These are phyloP conservation scores for Thecophora atra DNA, from an alignment of 2,888 invertebrate genomes.

Conservation along the genomic window DNA sequence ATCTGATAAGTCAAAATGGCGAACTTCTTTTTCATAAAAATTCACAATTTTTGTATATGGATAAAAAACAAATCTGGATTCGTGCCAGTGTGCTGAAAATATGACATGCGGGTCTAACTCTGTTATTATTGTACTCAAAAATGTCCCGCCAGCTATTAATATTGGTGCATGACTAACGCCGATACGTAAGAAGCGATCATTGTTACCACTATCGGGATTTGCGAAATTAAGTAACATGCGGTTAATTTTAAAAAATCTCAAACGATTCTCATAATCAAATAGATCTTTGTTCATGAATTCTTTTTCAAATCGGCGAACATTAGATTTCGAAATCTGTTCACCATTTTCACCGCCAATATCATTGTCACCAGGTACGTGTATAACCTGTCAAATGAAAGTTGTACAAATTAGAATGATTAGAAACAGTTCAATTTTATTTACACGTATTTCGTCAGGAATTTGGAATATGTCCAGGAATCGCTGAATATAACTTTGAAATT, in stretches of 20 bases:
- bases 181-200: conserved; percentile 65
- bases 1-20: conserved; percentile 57
- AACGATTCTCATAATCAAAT: conserved; percentile 69
- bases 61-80: conserved; percentile 63
- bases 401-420: conserved; percentile 12
- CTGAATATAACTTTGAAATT: conserved; percentile 78
- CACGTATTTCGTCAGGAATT: conserved; percentile 58
- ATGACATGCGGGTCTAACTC: conserved; percentile 75
- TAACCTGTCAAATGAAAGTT: conserved; percentile 68
- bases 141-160: conserved; percentile 62
- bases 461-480: conserved; percentile 74
- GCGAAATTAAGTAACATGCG: conserved; percentile 74
- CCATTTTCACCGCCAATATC: conserved; percentile 95
- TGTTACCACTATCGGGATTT: conserved; percentile 66
- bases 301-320: conserved; percentile 77
- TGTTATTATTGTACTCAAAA: conserved; percentile 69
- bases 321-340: conserved; percentile 73
- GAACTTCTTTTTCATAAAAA: conserved; percentile 59
- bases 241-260: conserved; percentile 80
- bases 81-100: conserved; percentile 77
- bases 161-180: conserved; percentile 79
- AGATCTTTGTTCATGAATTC: conserved; percentile 78
- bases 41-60: conserved; percentile 61
- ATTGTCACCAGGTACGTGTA: conserved; percentile 95
- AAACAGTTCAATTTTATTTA: conserved; percentile 34